Conservation (phyloP, 2,888 invertebrate species). For the Cataglyphis albicans region DNA sequence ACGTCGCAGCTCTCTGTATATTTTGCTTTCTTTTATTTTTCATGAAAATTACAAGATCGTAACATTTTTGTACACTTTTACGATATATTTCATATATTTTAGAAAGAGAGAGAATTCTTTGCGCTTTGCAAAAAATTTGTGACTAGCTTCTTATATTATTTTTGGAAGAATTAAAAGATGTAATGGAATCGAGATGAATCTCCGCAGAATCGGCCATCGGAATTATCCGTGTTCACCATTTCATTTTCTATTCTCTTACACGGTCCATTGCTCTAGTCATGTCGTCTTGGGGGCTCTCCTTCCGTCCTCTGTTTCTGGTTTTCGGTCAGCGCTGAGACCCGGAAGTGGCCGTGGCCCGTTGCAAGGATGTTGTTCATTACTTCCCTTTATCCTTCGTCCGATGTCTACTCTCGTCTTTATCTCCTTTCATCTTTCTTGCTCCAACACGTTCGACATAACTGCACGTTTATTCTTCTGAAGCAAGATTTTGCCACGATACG, state of each 20-base stretch:
- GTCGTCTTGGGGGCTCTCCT: conserved; percentile 24
- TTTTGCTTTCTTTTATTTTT: background rate
- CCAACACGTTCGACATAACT: conserved; percentile 40
- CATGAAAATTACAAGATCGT: conserved; percentile 11
- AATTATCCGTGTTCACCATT: conserved; percentile 39
- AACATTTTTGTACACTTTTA: background rate
- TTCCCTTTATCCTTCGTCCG: conserved; percentile 14
- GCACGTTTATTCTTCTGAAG: conserved; percentile 31
- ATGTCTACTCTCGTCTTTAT: conserved; percentile 30
- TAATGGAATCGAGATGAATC: background rate
- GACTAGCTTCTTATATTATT: background rate
- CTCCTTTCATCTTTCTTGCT: conserved; percentile 26
- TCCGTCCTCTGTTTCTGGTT: conserved; percentile 36
- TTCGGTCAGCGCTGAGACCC: conserved; percentile 32
- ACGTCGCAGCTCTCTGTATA: conserved; percentile 15
- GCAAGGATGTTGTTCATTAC: conserved; percentile 33
- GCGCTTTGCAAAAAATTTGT: background rate
- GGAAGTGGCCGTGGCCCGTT: background rate
- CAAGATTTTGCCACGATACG: conserved; percentile 39
- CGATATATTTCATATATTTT: background rate
- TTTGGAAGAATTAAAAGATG: background rate
- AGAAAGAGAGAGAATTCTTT: background rate
- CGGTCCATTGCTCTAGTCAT: conserved; percentile 22
- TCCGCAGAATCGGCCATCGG: conserved; percentile 10
- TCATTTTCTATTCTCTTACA: conserved; percentile 35